phyloP scores from a whole-genome alignment of 2,797 vertebrate genomes.

The Sorex maritimensis region DNA sequence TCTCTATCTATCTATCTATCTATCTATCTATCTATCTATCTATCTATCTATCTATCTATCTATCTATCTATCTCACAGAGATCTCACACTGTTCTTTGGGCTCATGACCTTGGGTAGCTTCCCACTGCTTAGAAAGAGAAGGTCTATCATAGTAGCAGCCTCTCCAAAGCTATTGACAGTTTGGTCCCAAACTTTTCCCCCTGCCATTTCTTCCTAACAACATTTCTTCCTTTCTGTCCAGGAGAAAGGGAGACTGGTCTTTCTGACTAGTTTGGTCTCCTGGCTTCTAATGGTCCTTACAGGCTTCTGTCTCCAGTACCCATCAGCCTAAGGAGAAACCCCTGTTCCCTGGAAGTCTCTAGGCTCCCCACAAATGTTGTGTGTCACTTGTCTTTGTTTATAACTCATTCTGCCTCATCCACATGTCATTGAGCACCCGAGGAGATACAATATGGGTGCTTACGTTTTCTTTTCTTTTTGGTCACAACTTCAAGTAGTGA shows the following conservation, averaged over 20 bases:
- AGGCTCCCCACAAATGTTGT: too few species aligned
- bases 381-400: not conserved
- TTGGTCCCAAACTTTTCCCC: not conserved
- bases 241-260: too few species aligned
- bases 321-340: too few species aligned
- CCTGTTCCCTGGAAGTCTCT: too few species aligned
- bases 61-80: not conserved
- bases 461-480: slow-evolving; percentile 21
- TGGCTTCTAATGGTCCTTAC: too few species aligned
- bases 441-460: not conserved
- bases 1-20: too few species aligned
- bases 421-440: not conserved
- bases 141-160: not conserved
- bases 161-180: not conserved
- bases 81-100: not conserved
- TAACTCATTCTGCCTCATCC: not conserved
- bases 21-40: not conserved
- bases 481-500: not conserved
- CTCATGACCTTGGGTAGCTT: not conserved
- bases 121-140: not conserved
- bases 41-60: not conserved
- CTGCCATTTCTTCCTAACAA: not conserved
- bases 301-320: too few species aligned
- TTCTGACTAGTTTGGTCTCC: too few species aligned
- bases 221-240: not conserved